A percentile compares a stretch with the other conserved stretches of the same genome.
Evolutionary conservation across 2,113 vertebrate species (phyloP).

Genomic region (Aphelocoma coerulescens): DNA sequence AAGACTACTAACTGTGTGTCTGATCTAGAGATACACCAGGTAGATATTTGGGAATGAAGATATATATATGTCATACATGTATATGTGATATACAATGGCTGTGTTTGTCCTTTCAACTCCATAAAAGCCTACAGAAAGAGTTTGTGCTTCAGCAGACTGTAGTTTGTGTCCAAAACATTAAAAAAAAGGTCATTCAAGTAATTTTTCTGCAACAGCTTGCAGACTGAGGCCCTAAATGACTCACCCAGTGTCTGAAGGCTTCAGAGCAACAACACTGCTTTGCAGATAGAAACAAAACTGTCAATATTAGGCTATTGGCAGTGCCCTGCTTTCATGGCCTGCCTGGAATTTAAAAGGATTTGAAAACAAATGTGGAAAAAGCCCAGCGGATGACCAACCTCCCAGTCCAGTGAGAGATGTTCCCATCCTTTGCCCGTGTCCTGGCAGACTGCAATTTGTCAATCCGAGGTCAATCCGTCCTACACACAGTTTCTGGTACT

Average conservation of each 20-base stretch:
- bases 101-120: neutral
- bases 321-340: neutral
- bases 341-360: neutral
- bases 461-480: constrained; percentile 7
- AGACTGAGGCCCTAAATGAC: neutral
- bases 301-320: neutral
- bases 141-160: neutral
- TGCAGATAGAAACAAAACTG: neutral
- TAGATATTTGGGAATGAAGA: neutral
- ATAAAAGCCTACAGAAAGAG: neutral
- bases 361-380: neutral
- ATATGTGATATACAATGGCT: fast-evolving
- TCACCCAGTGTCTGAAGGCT: neutral
- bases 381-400: constrained; percentile 36
- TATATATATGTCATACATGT: fast-evolving
- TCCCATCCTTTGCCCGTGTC: constrained; percentile 33
- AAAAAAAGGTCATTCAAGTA: neutral
- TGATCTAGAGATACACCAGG: neutral
- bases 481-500: neutral
- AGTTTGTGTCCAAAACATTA: neutral
- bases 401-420: constrained; percentile 7
- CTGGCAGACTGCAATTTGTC: constrained; percentile 39
- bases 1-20: neutral
- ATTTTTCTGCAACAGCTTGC: neutral
- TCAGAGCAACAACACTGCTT: neutral